Conservation (phyloP, 2,113 vertebrate species). For the Microcebus griseorufus region DNA sequence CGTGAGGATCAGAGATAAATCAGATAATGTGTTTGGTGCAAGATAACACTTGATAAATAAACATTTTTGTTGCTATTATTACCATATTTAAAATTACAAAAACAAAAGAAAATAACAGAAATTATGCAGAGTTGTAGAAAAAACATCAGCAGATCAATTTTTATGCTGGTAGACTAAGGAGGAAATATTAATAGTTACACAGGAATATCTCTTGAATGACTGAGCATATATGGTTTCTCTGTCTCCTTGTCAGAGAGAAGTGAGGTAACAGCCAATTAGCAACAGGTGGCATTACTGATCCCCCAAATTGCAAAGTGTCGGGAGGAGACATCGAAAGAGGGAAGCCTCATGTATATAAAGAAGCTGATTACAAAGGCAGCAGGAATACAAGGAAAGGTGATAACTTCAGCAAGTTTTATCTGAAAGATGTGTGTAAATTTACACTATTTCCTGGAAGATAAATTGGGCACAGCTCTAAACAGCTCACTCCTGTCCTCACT, state of each 20-base stretch:
- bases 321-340: not conserved
- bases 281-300: not conserved
- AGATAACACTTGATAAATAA: not conserved
- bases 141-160: not conserved
- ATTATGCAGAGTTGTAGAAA: not conserved
- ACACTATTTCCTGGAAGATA: not conserved
- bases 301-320: not conserved
- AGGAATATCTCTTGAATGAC: not conserved
- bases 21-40: not conserved
- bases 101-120: not conserved
- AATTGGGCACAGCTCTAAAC: not conserved
- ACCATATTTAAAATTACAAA: not conserved
- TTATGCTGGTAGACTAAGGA: not conserved
- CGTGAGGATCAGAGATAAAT: not conserved
- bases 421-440: not conserved
- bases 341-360: accelerated
- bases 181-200: not conserved
- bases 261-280: not conserved
- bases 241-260: not conserved
- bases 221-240: not conserved
- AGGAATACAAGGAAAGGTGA: not conserved
- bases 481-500: not conserved
- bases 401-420: not conserved
- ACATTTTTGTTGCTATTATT: not conserved
- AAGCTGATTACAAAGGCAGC: not conserved